phyloP scores from a whole-genome alignment of 2,113 vertebrate species.

The Larimichthys polyactis region DNA sequence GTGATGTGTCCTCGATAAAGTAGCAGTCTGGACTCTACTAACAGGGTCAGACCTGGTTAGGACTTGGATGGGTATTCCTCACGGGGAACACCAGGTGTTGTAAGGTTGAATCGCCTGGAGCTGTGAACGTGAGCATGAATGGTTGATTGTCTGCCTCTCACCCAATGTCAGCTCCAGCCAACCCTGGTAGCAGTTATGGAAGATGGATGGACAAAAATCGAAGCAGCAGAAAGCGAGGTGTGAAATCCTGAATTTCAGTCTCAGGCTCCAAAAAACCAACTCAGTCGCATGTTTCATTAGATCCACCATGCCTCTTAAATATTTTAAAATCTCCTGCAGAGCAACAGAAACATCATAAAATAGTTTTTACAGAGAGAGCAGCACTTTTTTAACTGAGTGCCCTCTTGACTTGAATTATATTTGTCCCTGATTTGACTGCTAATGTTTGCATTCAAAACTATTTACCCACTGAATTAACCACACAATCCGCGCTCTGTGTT shows the following conservation, averaged over 20 bases:
- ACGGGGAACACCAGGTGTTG: too few relatives aligned
- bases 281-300: neutral
- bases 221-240: neutral
- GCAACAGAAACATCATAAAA: neutral
- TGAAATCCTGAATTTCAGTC: neutral
- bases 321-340: neutral
- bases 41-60: too few relatives aligned
- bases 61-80: too few relatives aligned
- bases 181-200: too few relatives aligned
- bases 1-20: too few relatives aligned
- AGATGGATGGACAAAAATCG: neutral
- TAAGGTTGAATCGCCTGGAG: too few relatives aligned
- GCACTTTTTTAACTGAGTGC: neutral
- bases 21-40: too few relatives aligned
- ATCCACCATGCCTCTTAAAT: neutral
- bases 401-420: neutral
- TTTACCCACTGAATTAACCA: conserved; percentile 19
- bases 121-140: too few relatives aligned
- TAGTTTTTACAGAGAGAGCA: neutral
- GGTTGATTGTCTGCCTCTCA: too few relatives aligned
- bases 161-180: too few relatives aligned
- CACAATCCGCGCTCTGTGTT: neutral
- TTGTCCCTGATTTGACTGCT: neutral
- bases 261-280: neutral
- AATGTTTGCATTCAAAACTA: conserved; percentile 22